Conservation (phyloP, 92 coral and sea anemone species). For the Porites cylindrica region DNA sequence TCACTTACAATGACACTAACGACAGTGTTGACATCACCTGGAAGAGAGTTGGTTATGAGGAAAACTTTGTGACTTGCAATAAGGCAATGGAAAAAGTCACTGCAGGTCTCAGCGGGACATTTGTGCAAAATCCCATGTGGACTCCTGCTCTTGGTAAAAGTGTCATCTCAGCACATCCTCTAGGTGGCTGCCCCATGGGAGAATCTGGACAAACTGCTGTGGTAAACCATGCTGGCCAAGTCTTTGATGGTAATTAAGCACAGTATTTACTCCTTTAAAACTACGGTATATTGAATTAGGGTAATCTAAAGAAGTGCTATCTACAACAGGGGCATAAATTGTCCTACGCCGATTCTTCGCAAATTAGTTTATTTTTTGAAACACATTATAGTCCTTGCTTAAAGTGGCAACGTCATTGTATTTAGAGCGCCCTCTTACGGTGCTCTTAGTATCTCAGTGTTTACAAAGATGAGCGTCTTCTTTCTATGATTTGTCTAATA, state of each 20-base stretch:
- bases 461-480: no score
- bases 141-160: conserved; percentile 3
- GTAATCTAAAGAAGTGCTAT: no score
- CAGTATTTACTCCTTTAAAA: no score
- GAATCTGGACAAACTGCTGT: conserved; percentile 60
- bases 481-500: no score
- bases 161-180: conserved; percentile 53
- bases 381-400: no score
- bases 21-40: conserved; percentile 54
- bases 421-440: no score
- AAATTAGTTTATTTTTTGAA: no score
- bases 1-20: background rate
- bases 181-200: conserved; percentile 73
- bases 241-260: conserved; percentile 55
- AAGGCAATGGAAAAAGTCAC: conserved; percentile 30
- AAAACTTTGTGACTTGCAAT: conserved; percentile 43
- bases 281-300: no score
- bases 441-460: no score
- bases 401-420: no score
- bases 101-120: conserved; percentile 32
- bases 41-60: conserved; percentile 48
- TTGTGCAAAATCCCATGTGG: conserved; percentile 61
- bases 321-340: no score
- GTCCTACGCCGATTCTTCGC: no score
- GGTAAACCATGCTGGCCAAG: conserved; percentile 73